These are phyloP conservation scores for Podarcis lilfordi DNA, from an alignment of 2,797 vertebrate genomes.

Conservation along the genomic window DNA sequence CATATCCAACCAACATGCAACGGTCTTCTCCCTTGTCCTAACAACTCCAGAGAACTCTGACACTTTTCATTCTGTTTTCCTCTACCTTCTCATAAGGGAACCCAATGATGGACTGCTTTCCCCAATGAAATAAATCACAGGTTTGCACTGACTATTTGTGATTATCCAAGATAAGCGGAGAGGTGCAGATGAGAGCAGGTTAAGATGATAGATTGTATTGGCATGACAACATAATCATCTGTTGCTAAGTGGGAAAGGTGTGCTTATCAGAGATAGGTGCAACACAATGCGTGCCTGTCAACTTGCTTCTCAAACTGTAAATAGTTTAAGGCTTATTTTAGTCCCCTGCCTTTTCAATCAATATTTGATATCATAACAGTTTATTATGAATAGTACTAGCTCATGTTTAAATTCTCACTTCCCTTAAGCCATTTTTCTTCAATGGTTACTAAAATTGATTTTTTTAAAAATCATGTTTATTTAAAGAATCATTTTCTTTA, in stretches of 20 bases:
- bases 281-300: not conserved
- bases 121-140: not conserved
- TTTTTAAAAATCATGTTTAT: not conserved
- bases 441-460: not conserved
- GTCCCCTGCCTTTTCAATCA: not conserved
- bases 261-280: not conserved
- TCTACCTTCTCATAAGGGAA: not conserved
- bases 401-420: not conserved
- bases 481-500: not conserved
- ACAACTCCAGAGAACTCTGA: not conserved
- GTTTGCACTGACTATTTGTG: fast-evolving
- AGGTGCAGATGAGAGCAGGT: not conserved
- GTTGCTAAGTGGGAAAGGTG: not conserved
- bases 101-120: not conserved
- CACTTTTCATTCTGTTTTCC: not conserved
- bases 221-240: not conserved
- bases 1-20: not conserved
- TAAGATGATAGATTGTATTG: not conserved
- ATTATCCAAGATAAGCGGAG: not conserved
- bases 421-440: conserved; percentile 1
- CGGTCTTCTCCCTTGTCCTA: not conserved
- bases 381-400: not conserved
- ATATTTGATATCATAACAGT: not conserved
- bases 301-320: not conserved
- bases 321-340: not conserved